phyloP scores from a whole-genome alignment of 92 coral and sea anemone species.

The Zoanthus solanderi region DNA sequence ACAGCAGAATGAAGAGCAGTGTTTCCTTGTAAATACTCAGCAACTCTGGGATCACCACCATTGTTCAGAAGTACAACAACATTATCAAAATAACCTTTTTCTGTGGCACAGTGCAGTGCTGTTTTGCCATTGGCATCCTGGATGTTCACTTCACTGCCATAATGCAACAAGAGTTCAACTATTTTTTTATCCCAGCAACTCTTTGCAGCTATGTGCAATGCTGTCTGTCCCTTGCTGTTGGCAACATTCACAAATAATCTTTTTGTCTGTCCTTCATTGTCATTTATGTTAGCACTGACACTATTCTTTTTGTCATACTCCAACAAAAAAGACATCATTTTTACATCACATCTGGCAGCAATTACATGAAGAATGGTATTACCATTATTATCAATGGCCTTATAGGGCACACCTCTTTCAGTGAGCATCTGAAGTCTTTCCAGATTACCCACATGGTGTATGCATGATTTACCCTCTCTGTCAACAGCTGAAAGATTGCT shows the following conservation, averaged over 20 bases:
- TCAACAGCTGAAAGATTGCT: conserved; percentile 25
- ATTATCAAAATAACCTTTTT: not conserved
- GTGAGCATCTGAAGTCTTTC: conserved; percentile 14
- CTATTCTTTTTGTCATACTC: not conserved
- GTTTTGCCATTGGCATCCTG: not conserved
- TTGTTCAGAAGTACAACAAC: not conserved
- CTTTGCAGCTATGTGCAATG: conserved; percentile 6
- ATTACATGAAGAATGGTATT: conserved; percentile 20
- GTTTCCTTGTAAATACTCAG: not conserved
- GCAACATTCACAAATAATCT: conserved; percentile 10
- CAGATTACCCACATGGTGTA: conserved; percentile 24
- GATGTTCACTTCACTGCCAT: conserved; percentile 6
- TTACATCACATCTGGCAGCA: not conserved
- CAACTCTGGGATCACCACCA: not conserved
- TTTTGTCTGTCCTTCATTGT: not conserved
- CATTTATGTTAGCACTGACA: not conserved
- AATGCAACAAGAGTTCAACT: not conserved
- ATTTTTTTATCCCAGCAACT: not conserved
- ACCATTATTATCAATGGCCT: conserved; percentile 36
- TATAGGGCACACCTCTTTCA: conserved; percentile 40
- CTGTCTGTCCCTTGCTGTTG: conserved; percentile 16
- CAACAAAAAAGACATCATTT: conserved; percentile 26
- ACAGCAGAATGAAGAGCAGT: conserved; percentile 3
- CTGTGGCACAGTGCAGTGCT: conserved; percentile 24
- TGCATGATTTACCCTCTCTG: conserved; percentile 21